phyloP scores from a whole-genome alignment of 2,888 invertebrate genomes.

The Archips xylosteana region DNA sequence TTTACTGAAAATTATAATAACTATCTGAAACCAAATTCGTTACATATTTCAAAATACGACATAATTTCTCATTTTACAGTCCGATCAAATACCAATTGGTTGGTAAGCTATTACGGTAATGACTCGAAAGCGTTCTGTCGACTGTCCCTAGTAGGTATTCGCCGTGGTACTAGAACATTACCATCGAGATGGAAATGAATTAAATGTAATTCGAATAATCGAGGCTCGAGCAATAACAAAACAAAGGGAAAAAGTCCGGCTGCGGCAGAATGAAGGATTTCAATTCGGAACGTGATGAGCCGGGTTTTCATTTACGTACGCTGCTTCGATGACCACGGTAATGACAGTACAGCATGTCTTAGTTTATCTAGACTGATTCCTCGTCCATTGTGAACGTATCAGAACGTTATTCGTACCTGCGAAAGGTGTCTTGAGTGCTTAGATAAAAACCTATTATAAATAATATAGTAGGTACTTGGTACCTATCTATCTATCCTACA shows the following conservation, averaged over 20 bases:
- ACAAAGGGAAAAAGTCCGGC: constrained; percentile 79
- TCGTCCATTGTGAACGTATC: constrained; percentile 10
- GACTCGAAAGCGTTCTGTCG: constrained; percentile 45
- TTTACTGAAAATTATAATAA: too few relatives aligned
- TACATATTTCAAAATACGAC: background rate
- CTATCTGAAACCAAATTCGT: background rate
- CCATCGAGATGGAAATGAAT: constrained; percentile 81
- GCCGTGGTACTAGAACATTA: constrained; percentile 60
- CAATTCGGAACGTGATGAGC: constrained; percentile 86
- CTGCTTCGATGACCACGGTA: constrained; percentile 62
- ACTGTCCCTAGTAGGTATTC: constrained; percentile 50
- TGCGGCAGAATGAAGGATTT: constrained; percentile 82
- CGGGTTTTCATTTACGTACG: constrained; percentile 79
- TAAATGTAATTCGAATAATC: constrained; percentile 85
- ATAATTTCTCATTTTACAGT: background rate
- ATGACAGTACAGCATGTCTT: constrained; percentile 52
- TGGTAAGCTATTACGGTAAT: constrained; percentile 33
- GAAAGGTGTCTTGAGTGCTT: background rate
- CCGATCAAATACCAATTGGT: background rate
- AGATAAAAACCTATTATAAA: constrained; percentile 1
- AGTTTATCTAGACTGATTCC: constrained; percentile 35
- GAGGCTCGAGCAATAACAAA: constrained; percentile 79
- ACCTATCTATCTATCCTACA: background rate
- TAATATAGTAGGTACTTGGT: too few relatives aligned
- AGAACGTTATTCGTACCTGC: constrained; percentile 10